Evolutionary conservation across 2,797 vertebrate species (phyloP).

Genomic region (Myotis findleyi): DNA sequence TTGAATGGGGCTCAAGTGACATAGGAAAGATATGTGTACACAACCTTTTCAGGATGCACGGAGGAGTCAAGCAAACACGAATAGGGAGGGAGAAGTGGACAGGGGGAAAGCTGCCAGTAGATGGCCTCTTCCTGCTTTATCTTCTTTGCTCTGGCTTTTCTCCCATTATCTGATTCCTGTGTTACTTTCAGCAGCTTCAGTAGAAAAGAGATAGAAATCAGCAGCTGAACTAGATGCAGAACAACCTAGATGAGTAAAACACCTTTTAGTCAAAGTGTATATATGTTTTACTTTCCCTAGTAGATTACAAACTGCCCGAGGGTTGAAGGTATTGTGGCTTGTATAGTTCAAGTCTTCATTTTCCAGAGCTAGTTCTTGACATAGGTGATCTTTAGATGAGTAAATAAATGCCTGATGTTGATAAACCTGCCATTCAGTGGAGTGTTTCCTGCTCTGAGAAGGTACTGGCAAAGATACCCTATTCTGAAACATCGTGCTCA

Average conservation of each 20-base stretch:
- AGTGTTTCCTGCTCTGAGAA: background rate
- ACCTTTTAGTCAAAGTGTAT: background rate
- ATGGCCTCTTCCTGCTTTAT: conserved; percentile 53
- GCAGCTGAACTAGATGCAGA: background rate
- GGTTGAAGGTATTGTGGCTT: background rate
- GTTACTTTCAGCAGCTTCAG: background rate
- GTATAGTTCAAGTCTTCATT: background rate
- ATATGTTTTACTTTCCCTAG: background rate
- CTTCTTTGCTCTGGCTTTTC: background rate
- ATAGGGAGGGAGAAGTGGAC: background rate
- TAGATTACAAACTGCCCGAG: background rate
- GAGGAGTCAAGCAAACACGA: background rate
- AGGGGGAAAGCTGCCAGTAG: background rate
- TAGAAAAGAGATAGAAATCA: background rate
- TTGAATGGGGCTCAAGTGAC: background rate
- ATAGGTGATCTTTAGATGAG: background rate
- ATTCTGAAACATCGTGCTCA: background rate
- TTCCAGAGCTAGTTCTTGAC: background rate
- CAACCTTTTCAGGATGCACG: background rate
- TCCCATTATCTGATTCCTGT: background rate
- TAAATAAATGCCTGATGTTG: background rate
- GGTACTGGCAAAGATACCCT: fast-evolving
- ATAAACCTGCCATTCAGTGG: fast-evolving
- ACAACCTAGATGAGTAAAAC: background rate
- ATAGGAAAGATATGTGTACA: fast-evolving